Evolutionary conservation across 2,888 invertebrate species (phyloP).

Genomic region (Gerris lacustris): DNA sequence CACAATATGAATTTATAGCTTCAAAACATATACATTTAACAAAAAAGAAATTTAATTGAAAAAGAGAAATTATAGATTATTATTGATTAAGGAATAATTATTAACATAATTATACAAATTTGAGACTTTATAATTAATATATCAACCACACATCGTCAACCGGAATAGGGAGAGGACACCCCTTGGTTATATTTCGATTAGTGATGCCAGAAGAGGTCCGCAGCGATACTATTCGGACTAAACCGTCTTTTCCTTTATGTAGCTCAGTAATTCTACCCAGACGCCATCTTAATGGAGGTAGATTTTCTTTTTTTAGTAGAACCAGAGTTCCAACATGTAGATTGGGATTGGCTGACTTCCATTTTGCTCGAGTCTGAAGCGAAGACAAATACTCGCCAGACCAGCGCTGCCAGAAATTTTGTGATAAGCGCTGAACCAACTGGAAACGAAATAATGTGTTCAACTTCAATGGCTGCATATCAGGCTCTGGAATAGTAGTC

Average conservation of each 20-base stretch:
- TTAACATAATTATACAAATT: too few species aligned
- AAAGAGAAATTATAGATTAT: too few species aligned
- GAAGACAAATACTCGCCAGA: neutral
- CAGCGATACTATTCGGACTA: neutral
- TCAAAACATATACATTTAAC: too few species aligned
- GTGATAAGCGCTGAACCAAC: conserved; percentile 7
- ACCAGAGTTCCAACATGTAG: conserved; percentile 7
- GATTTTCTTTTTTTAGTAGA: conserved; percentile 15
- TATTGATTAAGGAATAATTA: too few species aligned
- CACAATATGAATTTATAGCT: too few species aligned
- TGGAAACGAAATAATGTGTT: conserved; percentile 15
- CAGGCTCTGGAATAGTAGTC: conserved; percentile 9
- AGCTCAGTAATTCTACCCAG: conserved; percentile 7
- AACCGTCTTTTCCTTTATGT: neutral
- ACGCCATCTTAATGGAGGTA: conserved; percentile 14
- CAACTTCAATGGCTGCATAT: neutral
- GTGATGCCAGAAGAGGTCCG: neutral
- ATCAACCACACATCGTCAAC: too few species aligned
- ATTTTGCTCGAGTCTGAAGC: conserved; percentile 15
- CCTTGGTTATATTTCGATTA: neutral
- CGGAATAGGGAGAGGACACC: neutral
- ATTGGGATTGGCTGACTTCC: conserved; percentile 10
- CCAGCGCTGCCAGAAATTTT: conserved; percentile 19
- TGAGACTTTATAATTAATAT: too few species aligned
- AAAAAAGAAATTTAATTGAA: too few species aligned